phyloP scores from a whole-genome alignment of 2,113 vertebrate species.

The Oreochromis tanganicae region DNA sequence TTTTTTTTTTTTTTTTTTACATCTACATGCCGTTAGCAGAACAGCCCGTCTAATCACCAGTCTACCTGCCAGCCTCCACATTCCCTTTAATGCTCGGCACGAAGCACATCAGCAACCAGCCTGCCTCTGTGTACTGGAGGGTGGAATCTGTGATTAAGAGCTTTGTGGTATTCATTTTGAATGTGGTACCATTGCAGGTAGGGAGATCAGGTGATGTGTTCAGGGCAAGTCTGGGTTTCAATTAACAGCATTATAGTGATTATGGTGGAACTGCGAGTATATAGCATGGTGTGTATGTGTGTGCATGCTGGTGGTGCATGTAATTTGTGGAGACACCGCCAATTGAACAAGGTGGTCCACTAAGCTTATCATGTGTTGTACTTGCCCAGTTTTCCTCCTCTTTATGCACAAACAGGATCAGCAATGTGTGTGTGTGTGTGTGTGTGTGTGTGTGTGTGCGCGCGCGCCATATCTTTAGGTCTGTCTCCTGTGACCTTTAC shows the following conservation, averaged over 20 bases:
- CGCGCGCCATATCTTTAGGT: not conserved
- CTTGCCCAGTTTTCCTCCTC: not conserved
- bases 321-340: constrained; percentile 37
- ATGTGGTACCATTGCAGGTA: constrained; percentile 27
- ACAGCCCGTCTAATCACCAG: not conserved
- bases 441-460: not conserved
- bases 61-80: constrained; percentile 10
- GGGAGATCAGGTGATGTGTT: constrained; percentile 15
- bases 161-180: constrained; percentile 21
- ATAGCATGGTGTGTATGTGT: not conserved
- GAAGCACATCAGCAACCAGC: constrained; percentile 9
- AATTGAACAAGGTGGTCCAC: constrained; percentile 40
- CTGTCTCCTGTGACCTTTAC: not conserved
- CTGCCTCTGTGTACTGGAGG: not conserved
- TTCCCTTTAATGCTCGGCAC: not conserved
- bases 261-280: constrained; percentile 5
- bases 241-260: constrained; percentile 29
- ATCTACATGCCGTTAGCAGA: not conserved
- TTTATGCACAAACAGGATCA: not conserved
- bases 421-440: not conserved
- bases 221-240: not conserved
- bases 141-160: constrained; percentile 24
- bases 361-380: constrained; percentile 33
- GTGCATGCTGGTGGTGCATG: not conserved
- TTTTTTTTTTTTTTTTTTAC: not conserved